Evolutionary conservation across 2,888 invertebrate species (phyloP).

Genomic region (Serrognathus titanus): DNA sequence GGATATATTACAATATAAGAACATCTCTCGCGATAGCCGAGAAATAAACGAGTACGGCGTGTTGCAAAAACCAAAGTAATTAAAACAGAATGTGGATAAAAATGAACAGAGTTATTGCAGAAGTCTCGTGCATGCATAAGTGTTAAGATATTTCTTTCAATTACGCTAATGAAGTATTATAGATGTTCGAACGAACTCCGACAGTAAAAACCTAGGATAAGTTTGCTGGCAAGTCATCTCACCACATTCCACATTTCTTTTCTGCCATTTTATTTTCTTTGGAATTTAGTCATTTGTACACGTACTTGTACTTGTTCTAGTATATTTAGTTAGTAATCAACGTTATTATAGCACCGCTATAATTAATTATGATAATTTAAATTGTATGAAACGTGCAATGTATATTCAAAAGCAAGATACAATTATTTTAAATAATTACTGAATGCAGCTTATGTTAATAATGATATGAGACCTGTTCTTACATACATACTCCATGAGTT

Average conservation of each 20-base stretch:
- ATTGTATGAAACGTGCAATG: too few relatives aligned
- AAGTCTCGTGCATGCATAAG: constrained; percentile 9
- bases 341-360: too few relatives aligned
- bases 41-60: constrained; percentile 2
- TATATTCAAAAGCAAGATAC: too few relatives aligned
- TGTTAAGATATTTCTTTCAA: constrained; percentile 18
- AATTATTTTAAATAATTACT: too few relatives aligned
- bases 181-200: constrained; percentile 6
- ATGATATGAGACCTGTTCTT: too few relatives aligned
- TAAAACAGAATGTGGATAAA: constrained; percentile 6
- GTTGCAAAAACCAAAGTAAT: constrained; percentile 9
- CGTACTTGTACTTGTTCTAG: background rate
- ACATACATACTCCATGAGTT: too few relatives aligned
- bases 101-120: constrained; percentile 4
- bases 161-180: constrained; percentile 21
- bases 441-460: too few relatives aligned
- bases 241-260: constrained; percentile 13
- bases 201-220: constrained; percentile 10
- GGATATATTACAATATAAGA: constrained; percentile 5
- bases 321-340: too few relatives aligned
- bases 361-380: too few relatives aligned
- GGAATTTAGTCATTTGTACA: constrained; percentile 5
- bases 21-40: constrained; percentile 3
- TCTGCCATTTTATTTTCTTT: constrained; percentile 1
- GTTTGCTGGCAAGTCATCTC: constrained; percentile 14